Base-by-base conservation (phyloP, 2,888 invertebrate genomes). In the Heliconius cydno region DNA sequence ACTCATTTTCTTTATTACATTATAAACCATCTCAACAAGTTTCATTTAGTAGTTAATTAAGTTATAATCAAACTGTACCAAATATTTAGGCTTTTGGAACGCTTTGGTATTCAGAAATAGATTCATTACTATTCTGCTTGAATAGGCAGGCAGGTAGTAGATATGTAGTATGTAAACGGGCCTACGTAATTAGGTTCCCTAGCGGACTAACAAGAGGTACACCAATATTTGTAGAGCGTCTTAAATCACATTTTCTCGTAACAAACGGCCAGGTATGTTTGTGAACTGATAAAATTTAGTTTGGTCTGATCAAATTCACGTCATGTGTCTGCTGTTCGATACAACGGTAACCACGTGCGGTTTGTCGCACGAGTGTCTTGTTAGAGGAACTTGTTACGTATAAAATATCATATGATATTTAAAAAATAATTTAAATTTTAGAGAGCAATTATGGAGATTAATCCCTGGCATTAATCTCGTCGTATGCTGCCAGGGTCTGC, bases 171-270 rank as follows among this genome's bases (percentile, higher is more conserved):
- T 46, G 65, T 89, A 87, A 87, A 85, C 88, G 87, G 85, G 90
- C 88, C 89, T 90, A 87, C 87, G 89, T 93, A 91, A 94, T 94
- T 91, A 92, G 88, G 88, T 86, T 85, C 85, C 84, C 86, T 79
- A 82, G 79, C 85, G 87, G 86, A 87, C 89, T 88, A 89, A 92
- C 92, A 90, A 92, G 90, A 90, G 90, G 88, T 87, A 89, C 89
- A 89, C 90, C 90, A 93, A 92, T 93, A 92, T 94, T 95, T 94
- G 94, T 91, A 88, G 88, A 88, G 84, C 88, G 90, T 92, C 94
- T 92, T 92, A 94, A 94, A 94, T 94, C 91, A 91, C 91, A 94
- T 95, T 94, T 92, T 86, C 87, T 88, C 87, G 91, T 92, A 91
- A 93, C 93, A 90, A 92, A 89, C 88, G 90, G 88, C 83, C 92